phyloP scores from a whole-genome alignment of 1,140 invertebrate genomes.

The Plutomurus gul region DNA sequence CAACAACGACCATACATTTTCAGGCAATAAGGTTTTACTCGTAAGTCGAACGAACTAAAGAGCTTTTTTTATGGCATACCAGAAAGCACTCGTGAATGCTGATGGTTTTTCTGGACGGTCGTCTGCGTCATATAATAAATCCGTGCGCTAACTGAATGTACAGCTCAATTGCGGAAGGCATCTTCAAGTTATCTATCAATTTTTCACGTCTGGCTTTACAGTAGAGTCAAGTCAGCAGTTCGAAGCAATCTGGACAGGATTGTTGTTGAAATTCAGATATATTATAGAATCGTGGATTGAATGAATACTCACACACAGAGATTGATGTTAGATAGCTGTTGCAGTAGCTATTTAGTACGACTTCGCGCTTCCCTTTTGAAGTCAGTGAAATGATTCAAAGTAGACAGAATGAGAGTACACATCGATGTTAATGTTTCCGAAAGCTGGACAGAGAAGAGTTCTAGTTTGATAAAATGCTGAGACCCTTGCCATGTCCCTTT shows the following conservation, averaged over 20 bases:
- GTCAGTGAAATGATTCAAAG: too few species aligned
- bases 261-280: neutral
- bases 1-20: neutral
- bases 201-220: neutral
- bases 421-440: too few species aligned
- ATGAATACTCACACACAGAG: neutral
- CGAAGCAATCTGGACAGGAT: neutral
- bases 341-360: too few species aligned
- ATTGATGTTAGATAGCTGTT: too few species aligned
- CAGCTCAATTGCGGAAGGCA: neutral
- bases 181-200: neutral
- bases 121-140: constrained; percentile 13
- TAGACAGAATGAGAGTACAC: too few species aligned
- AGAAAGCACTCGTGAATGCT: neutral
- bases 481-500: neutral
- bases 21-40: too few species aligned
- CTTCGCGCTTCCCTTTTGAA: too few species aligned
- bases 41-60: neutral
- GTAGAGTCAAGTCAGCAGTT: neutral
- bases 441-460: too few species aligned
- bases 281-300: neutral
- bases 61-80: neutral
- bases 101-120: constrained; percentile 1
- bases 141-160: constrained; percentile 4
- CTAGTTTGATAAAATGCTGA: constrained; percentile 8